Base-by-base conservation (phyloP, 2,113 vertebrate genomes). In the Phylloscopus whistleri region DNA sequence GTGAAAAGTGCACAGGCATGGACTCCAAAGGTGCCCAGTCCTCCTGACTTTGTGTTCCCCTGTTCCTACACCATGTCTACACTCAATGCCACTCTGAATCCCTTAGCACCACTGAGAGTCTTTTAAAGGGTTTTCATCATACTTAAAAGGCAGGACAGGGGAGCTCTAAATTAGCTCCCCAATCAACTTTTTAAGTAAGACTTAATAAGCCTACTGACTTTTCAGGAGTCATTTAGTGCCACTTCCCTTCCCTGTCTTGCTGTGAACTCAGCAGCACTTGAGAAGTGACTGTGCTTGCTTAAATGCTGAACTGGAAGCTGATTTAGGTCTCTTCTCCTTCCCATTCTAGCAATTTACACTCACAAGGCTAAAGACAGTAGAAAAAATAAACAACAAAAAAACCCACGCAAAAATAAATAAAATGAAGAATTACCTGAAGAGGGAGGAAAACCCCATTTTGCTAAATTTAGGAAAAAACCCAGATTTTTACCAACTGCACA, bases 211-310 rank as follows among this genome's bases (percentile, higher is more conserved):
- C 88, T 55, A 86, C 89, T 93, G 95, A 97, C 93, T 96, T 96
- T 96, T 86, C 93, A 93, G 95, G 83, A 97, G 91, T 85, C 69
- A 3, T 89, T 94, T 95, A 94, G 89, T 93, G 95, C 92, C 95
- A 96, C 94, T 97, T 97, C 95, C 95, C 92, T 94, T 96, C 92
- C 94, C 88, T 90, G 90, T 96, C 96, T 97, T 97, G 96, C 96
- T 97, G 96, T 95, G 96, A 96, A 94, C 94, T 95, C 94, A 97
- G 95, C 93, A 82, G 95, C 93, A 89, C 94, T 96, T 75, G 90
- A 93, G 83, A 93, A 89, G 93, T 96, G 88, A 85, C 94, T 96
- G 90, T 1, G n/a, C 85, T 90, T 93, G 88, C 90, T 92, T 96
- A 96, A 97, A 96, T 88, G 90, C 87, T 94, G 89, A 96, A 90